A percentile compares a stretch with the other conserved stretches of the same genome.
These are phyloP conservation scores for Augiades crinisus DNA, from an alignment of 2,888 invertebrate genomes.

Conservation along the genomic window DNA sequence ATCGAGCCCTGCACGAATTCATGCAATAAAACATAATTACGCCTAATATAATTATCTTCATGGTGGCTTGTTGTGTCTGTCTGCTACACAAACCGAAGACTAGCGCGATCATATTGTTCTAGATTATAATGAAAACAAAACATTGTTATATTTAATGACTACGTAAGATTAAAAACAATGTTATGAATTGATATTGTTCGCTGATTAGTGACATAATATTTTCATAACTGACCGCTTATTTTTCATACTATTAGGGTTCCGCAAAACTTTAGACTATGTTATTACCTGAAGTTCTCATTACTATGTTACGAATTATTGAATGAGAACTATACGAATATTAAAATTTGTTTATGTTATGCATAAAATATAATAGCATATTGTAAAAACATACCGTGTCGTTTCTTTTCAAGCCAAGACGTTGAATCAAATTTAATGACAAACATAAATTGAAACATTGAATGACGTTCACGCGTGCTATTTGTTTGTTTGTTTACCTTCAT, in stretches of 20 bases:
- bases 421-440: neutral
- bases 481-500: slow-evolving; percentile 15
- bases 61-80: slow-evolving; percentile 25
- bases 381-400: neutral
- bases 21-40: slow-evolving; percentile 11
- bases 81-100: slow-evolving; percentile 35
- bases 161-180: slow-evolving; percentile 46
- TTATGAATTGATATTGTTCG: slow-evolving; percentile 39
- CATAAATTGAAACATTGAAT: slow-evolving; percentile 11
- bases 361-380: neutral
- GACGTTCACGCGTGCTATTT: slow-evolving; percentile 8
- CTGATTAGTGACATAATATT: slow-evolving; percentile 44
- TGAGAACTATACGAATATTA: too few species aligned
- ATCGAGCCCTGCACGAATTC: slow-evolving; percentile 10
- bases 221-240: slow-evolving; percentile 35
- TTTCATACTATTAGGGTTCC: slow-evolving; percentile 25
- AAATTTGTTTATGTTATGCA: too few species aligned
- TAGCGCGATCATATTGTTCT: slow-evolving; percentile 45
- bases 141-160: slow-evolving; percentile 54
- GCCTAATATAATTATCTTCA: slow-evolving; percentile 25
- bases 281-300: neutral
- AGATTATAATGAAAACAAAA: slow-evolving; percentile 53
- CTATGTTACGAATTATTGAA: neutral
- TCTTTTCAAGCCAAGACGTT: neutral
- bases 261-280: neutral